Evolutionary conservation across 2,888 invertebrate species (phyloP), one percentile per base, ranked within the genome.

Genomic region (Ennomos fuscantarius): DNA sequence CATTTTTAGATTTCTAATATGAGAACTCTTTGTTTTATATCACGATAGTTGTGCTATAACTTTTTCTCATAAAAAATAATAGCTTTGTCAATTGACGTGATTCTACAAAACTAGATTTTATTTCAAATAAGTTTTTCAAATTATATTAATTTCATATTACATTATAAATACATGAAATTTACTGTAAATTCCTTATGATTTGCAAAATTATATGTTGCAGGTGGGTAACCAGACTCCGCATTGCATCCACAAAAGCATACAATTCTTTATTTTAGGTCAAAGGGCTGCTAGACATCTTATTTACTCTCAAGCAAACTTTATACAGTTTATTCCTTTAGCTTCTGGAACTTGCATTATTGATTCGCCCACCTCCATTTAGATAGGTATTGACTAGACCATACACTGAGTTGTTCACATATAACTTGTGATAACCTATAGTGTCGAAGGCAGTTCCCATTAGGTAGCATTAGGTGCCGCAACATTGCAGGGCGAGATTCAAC

Each of bases 401-500:
- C 50, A 49, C 36, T 33, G 41, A 11, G 15, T 41, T n/a, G 33
- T 36, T 36, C 41, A 43, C 52, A 44, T 33, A n/a, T 37, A 37
- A 35, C 52, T 48, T 57, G 61, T 65, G 63, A 61, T 58, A 46
- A 61, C 50, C 60, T 63, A 64, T 59, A 68, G 66, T 69, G 62
- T 62, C 61, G 37, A 70, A 79, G 78, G 70, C 65, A 74, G 79
- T 84, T 84, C 84, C 87, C 82, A 79, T 78, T 86, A 84, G 73
- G 55, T 68, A 74, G 62, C 61, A 59, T 72, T 86, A 82, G 84
- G 78, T 78, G 83, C 84, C 85, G 81, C 79, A 78, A 79, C 78
- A 81, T 90, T 90, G 82, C 89, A 89, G 89, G 87, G 83, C 86
- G 92, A 92, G 92, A 91, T 91, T 89, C 92, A 92, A 92, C 92